Conservation (phyloP, 1,140 invertebrate genomes). For the Ceratosolen solmsi region DNA sequence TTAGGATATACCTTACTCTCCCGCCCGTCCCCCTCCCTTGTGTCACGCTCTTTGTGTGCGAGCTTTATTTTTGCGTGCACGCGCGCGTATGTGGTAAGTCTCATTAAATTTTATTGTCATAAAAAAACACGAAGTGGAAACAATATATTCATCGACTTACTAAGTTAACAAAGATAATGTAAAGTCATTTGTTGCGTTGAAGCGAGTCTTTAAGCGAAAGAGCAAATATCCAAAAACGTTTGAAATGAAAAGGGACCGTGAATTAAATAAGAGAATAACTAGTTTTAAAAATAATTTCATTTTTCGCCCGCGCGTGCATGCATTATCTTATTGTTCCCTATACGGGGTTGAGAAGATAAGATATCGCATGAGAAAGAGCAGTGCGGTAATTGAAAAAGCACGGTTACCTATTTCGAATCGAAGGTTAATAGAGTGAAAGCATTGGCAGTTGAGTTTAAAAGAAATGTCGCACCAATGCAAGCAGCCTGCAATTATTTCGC, state of each 20-base stretch:
- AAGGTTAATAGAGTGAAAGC: neutral
- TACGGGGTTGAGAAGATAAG: neutral
- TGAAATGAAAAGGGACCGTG: too few species aligned
- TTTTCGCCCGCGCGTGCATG: too few species aligned
- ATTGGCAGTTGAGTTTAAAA: neutral
- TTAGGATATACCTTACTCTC: too few species aligned
- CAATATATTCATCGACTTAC: neutral
- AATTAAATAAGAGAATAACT: too few species aligned
- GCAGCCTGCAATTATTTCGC: neutral
- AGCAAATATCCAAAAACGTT: too few species aligned
- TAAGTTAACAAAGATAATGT: neutral
- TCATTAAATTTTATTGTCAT: neutral
- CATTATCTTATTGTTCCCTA: neutral
- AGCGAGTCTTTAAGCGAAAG: too few species aligned
- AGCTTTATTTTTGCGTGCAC: too few species aligned
- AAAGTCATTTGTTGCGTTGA: neutral
- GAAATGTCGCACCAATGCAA: too few species aligned
- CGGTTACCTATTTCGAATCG: neutral
- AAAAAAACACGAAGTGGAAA: neutral
- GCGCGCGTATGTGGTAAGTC: neutral
- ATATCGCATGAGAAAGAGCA: neutral
- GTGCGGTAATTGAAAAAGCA: neutral
- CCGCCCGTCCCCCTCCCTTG: too few species aligned
- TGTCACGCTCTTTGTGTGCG: too few species aligned
- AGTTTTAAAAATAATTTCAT: too few species aligned